Evolutionary conservation across 1,140 invertebrate genomes (phyloP), one percentile per base, ranked within the genome.

Genomic region (Magallana gigas): DNA sequence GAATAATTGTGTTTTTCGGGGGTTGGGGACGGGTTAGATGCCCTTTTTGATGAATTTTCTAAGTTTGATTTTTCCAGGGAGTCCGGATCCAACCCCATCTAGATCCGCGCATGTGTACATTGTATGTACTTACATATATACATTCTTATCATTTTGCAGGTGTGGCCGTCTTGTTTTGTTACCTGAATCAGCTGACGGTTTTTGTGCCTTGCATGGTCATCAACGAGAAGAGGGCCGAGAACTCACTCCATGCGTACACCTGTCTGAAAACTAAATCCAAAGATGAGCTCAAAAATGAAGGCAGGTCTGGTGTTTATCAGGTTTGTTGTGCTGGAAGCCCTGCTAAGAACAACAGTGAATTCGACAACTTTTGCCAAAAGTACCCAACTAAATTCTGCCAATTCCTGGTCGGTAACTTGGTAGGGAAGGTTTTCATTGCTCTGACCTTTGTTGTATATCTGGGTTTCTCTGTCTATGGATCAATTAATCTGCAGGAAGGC

Each of bases 81-180:
- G 36, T 48, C 36, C 3, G 36, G 36, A 48, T 2, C 36, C 36
- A 1, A 48, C 36, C 36, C 36, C 36, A 48, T 48, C 36, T 48
- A 48, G 36, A 48, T 48, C 36, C 36, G 36, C 36, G 36, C 36
- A 48, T 48, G 36, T 48, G 36, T 23, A 23, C 23, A 23, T 23
- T 23, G 23, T 48, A 48, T 48, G 36, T 48, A 48, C 36, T 48
- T 2, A 48, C 5, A 48, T 4, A 48, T 80, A 5, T 60, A 16
- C 16, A 83, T 83, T 48, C 8, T n/a, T 18, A 29, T 84, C 23
- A 8, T 48, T 60, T 80, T 16, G 14, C 56, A 92, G 91, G 88
- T 18, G 23, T 92, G 14, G 91, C 91, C 6, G 88, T 92, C 0
- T 18, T 90, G 0, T 85, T 91, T n/a, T 91, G 90, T 85, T 92